Evolutionary conservation across 2,113 vertebrate genomes (phyloP).

Genomic region (Anser brachyrhynchus): DNA sequence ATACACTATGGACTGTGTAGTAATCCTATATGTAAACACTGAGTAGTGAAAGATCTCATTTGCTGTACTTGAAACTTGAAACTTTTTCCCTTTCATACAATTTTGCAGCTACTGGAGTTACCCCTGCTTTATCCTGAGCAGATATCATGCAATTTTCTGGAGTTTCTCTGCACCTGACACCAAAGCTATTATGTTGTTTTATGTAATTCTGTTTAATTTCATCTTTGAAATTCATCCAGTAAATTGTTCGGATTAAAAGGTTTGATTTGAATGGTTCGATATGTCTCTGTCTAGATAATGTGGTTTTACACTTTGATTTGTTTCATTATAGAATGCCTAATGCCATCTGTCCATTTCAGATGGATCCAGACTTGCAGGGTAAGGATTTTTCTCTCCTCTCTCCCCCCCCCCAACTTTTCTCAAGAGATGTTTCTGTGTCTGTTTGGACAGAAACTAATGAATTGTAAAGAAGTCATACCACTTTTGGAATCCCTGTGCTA

Average conservation of each 20-base stretch:
- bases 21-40: not conserved
- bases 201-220: not conserved
- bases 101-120: not conserved
- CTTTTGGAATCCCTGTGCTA: not conserved
- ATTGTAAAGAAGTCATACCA: not conserved
- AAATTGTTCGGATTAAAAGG: constrained; percentile 19
- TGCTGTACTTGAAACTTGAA: not conserved
- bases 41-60: not conserved
- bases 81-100: not conserved
- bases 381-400: constrained; percentile 3
- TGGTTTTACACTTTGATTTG: constrained; percentile 17
- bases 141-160: not conserved
- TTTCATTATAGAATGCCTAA: constrained; percentile 25
- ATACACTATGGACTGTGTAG: not conserved
- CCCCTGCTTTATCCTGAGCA: not conserved
- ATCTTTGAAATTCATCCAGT: not conserved
- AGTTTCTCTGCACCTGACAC: not conserved
- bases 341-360: constrained; percentile 38
- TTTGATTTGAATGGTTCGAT: not conserved
- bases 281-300: not conserved
- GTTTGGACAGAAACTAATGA: not conserved
- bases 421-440: not conserved
- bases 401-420: not conserved
- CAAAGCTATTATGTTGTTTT: not conserved
- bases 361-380: constrained; percentile 71